Evolutionary conservation across 2,888 invertebrate species (phyloP).

Genomic region (Chironomus tentans): DNA sequence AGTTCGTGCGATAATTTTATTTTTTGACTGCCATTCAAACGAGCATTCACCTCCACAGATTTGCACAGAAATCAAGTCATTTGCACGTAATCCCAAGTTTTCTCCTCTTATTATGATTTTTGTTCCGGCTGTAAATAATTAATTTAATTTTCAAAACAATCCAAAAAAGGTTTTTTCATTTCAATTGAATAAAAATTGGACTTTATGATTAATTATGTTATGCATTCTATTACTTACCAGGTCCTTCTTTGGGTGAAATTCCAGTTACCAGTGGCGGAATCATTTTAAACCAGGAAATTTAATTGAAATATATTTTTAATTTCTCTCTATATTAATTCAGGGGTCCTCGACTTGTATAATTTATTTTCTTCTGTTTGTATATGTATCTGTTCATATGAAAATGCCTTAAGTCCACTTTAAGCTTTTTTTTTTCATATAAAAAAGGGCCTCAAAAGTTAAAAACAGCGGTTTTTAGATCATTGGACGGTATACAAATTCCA

Average conservation of each 20-base stretch:
- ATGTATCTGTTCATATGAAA: no score
- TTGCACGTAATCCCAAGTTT: conserved; percentile 76
- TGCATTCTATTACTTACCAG: conserved; percentile 45
- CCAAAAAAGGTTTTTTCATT: no score
- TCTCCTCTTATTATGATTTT: conserved; percentile 92
- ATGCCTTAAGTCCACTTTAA: no score
- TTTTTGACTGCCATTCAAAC: conserved; percentile 96
- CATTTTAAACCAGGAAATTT: not conserved
- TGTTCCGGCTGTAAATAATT: conserved; percentile 56
- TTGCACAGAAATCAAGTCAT: conserved; percentile 77
- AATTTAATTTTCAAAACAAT: no score
- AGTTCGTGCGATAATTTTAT: conserved; percentile 93
- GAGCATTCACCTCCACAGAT: conserved; percentile 97
- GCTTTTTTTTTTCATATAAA: no score
- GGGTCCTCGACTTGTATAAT: no score
- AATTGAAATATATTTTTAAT: conserved; percentile 36
- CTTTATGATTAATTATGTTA: not conserved
- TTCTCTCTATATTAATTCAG: no score
- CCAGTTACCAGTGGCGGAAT: conserved; percentile 85
- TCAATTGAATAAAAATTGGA: no score
- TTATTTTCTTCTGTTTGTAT: no score
- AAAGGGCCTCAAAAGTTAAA: no score
- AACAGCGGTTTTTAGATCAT: no score
- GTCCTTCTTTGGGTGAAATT: conserved; percentile 96
- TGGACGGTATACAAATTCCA: no score